Evolutionary conservation across 2,113 vertebrate species (phyloP).

Genomic region (Sisor rabdophorus): DNA sequence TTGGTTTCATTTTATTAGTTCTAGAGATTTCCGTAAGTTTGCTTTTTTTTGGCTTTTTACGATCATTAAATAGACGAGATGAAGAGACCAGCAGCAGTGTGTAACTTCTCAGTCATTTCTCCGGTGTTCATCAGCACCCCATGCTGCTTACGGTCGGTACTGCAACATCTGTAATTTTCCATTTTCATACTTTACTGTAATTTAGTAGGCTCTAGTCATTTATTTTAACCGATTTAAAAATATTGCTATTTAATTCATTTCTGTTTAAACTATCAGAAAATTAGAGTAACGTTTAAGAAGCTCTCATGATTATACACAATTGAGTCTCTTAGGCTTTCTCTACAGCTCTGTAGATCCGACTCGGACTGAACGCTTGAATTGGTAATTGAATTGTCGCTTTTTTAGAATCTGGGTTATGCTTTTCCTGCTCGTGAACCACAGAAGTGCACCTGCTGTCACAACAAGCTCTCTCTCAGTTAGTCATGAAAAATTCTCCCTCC

Average conservation of each 20-base stretch:
- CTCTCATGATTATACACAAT: neutral
- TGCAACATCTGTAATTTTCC: slow-evolving; percentile 53
- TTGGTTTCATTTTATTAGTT: neutral
- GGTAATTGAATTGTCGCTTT: slow-evolving; percentile 5
- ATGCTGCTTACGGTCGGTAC: slow-evolving; percentile 21
- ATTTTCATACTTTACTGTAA: slow-evolving; percentile 41
- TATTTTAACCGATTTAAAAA: slow-evolving; percentile 11
- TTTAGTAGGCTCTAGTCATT: slow-evolving; percentile 36
- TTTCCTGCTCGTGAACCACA: slow-evolving; percentile 14
- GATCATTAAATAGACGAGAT: slow-evolving; percentile 3
- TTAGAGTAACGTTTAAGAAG: slow-evolving; percentile 9
- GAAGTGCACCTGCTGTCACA: slow-evolving; percentile 6
- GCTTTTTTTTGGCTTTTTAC: slow-evolving; percentile 15
- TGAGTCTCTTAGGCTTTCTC: slow-evolving; percentile 9
- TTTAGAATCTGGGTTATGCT: neutral
- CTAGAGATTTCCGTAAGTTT: neutral
- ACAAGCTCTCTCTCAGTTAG: slow-evolving; percentile 38
- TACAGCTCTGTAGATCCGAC: slow-evolving; percentile 26
- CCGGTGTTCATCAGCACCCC: neutral
- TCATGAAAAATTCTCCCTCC: slow-evolving; percentile 48
- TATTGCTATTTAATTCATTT: slow-evolving; percentile 30
- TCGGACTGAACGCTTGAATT: neutral
- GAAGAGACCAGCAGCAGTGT: slow-evolving; percentile 8
- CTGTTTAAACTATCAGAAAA: slow-evolving; percentile 16
- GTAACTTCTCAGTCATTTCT: neutral